Percentiles rank a stretch among this genome's conserved stretches.
These are phyloP conservation scores for Drosophila borealis DNA, from an alignment of 2,888 invertebrate genomes.

Conservation along the genomic window DNA sequence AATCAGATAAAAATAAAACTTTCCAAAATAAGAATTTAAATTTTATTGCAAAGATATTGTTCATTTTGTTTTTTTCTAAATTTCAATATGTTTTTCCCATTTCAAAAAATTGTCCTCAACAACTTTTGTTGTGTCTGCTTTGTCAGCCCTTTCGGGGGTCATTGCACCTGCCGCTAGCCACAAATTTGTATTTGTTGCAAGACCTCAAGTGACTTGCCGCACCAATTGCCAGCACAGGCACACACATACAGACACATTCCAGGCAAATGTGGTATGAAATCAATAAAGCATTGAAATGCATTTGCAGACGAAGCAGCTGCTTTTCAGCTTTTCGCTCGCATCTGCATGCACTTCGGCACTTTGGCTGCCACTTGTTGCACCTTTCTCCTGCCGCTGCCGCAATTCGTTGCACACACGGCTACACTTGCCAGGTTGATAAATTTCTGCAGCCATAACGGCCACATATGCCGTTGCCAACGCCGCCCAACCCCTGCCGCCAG, in stretches of 20 bases:
- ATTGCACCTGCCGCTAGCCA: conserved; percentile 42
- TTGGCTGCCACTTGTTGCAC: conserved; percentile 75
- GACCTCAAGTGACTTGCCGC: conserved; percentile 1
- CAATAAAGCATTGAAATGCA: conserved; percentile 70
- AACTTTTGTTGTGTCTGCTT: background rate
- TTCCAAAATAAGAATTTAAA: too few relatives aligned
- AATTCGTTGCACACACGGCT: conserved; percentile 48
- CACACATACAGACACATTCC: conserved; percentile 48
- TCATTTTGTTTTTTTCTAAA: too few relatives aligned
- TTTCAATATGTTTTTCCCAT: background rate
- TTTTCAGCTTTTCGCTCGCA: conserved; percentile 49
- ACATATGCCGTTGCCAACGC: conserved; percentile 67
- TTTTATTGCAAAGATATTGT: too few relatives aligned
- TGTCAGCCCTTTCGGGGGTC: conserved; percentile 26
- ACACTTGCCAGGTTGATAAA: conserved; percentile 67
- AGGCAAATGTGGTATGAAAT: conserved; percentile 75
- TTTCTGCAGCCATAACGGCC: conserved; percentile 75
- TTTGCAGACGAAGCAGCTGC: conserved; percentile 51
- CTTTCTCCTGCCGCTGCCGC: conserved; percentile 66
- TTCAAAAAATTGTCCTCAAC: background rate
- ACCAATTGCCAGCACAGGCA: conserved; percentile 38
- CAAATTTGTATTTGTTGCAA: conserved; percentile 26
- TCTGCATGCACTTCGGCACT: conserved; percentile 59
- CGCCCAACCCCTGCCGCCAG: background rate
- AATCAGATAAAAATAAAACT: too few relatives aligned